These are phyloP conservation scores for Microcebus murinus DNA, from an alignment of 2,113 vertebrate genomes.

Conservation along the genomic window DNA sequence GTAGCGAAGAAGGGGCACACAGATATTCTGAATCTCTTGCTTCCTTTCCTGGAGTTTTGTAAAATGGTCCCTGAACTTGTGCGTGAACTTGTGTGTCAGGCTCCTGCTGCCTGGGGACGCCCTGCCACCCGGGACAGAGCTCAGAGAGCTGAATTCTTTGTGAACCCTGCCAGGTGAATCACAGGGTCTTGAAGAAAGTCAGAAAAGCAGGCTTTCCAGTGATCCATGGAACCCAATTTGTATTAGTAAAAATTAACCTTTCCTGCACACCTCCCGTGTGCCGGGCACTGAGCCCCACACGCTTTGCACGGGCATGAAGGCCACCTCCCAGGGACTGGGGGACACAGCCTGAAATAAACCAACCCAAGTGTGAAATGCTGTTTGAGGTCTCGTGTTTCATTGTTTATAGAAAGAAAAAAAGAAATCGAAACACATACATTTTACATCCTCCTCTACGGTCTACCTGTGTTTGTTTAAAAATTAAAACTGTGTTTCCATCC, in stretches of 20 bases:
- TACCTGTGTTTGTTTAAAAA: conserved; percentile 14
- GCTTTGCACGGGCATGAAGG: neutral
- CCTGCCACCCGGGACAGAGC: neutral
- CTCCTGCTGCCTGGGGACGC: neutral
- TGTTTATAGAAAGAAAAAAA: neutral
- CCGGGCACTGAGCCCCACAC: neutral
- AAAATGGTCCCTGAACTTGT: neutral
- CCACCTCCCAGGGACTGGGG: fast-evolving
- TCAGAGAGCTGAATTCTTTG: neutral
- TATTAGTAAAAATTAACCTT: neutral
- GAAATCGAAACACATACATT: neutral
- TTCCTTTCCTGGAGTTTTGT: neutral
- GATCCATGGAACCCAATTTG: neutral
- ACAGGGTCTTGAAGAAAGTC: neutral
- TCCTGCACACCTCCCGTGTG: fast-evolving
- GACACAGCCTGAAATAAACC: neutral
- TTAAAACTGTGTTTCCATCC: conserved; percentile 11
- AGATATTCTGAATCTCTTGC: neutral
- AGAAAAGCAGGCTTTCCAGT: neutral
- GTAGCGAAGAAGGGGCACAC: neutral
- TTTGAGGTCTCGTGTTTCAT: neutral
- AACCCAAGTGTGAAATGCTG: neutral
- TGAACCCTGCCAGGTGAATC: neutral
- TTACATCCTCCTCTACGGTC: neutral
- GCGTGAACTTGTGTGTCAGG: neutral